Evolutionary conservation across 2,113 vertebrate species (phyloP).

Genomic region (Pantherophis guttatus): DNA sequence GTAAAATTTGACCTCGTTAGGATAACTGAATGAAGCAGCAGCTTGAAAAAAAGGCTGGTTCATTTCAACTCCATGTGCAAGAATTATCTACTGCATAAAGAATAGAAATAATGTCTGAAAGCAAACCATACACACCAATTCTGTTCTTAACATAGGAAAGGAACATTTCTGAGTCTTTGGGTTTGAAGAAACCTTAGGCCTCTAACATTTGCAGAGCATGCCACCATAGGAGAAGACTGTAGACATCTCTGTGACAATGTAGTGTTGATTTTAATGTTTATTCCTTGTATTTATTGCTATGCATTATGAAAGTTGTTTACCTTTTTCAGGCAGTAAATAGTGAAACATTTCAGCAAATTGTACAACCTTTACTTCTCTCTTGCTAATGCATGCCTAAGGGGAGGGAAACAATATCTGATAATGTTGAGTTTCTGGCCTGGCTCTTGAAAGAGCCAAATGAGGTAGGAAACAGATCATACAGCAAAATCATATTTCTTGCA

Average conservation of each 20-base stretch:
- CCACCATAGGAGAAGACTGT: neutral
- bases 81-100: neutral
- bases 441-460: neutral
- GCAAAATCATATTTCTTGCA: neutral
- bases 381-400: neutral
- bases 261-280: constrained; percentile 38
- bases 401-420: neutral
- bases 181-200: constrained; percentile 35
- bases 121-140: constrained; percentile 10
- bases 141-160: constrained; percentile 23
- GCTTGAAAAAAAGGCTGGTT: neutral
- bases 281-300: constrained; percentile 39
- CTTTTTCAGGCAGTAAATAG: constrained; percentile 28
- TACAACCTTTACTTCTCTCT: neutral
- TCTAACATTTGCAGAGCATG: constrained; percentile 43
- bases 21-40: neutral
- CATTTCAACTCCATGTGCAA: neutral
- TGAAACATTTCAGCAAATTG: neutral
- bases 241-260: constrained; percentile 11
- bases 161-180: constrained; percentile 29
- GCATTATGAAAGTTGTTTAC: constrained; percentile 32
- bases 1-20: neutral
- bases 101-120: neutral
- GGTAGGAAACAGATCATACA: neutral
- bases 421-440: neutral